A percentile compares a stretch with the other conserved stretches of the same genome.
Conservation (phyloP, 2,797 vertebrate species). For the Cirrhinus molitorella region DNA sequence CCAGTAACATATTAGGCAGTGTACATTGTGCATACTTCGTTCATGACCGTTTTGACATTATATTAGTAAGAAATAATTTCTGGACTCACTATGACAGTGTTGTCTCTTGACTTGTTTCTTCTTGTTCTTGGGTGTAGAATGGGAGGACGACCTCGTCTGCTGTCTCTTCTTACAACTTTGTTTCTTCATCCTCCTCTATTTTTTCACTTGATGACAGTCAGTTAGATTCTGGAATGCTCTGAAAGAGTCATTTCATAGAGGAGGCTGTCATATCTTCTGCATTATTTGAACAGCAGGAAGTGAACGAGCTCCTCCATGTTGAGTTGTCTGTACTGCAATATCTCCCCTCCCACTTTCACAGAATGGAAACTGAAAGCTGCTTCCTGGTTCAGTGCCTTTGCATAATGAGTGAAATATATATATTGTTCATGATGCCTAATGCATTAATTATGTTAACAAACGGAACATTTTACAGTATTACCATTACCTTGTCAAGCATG, state of each 20-base stretch:
- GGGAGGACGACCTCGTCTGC: neutral
- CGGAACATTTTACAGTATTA: no score
- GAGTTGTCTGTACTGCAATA: neutral
- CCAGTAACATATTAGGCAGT: neutral
- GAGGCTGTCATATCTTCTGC: neutral
- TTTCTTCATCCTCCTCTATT: neutral
- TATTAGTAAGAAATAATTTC: neutral
- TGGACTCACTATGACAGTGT: neutral
- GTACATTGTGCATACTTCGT: neutral
- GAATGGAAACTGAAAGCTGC: neutral
- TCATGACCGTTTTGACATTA: neutral
- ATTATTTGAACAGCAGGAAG: slow-evolving; percentile 22
- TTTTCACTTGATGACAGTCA: neutral
- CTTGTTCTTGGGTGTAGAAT: neutral
- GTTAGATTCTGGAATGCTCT: neutral
- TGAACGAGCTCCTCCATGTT: neutral
- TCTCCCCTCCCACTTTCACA: neutral
- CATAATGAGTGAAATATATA: neutral
- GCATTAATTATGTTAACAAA: no score
- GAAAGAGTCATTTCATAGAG: neutral
- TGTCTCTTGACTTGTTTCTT: neutral
- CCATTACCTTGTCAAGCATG: no score
- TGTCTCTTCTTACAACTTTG: neutral
- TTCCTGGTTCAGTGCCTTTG: neutral
- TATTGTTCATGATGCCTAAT: no score